Percentiles rank a stretch among this genome's conserved stretches.
phyloP scores from a whole-genome alignment of 2,888 invertebrate species.

The Diaprepes abbreviatus region DNA sequence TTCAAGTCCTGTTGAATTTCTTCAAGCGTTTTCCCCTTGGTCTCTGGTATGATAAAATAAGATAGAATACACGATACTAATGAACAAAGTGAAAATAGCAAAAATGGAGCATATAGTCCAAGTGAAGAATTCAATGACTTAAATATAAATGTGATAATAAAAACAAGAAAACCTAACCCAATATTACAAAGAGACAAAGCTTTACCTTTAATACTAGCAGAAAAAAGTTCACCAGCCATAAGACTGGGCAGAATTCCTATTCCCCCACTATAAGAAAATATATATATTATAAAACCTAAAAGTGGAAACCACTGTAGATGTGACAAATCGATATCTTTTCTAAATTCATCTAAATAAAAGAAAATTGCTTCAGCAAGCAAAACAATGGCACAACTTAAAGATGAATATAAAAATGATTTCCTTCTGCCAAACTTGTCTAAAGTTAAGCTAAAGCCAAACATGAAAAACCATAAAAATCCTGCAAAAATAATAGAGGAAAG shows the following conservation, averaged over 20 bases:
- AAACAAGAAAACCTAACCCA: slow-evolving; percentile 53
- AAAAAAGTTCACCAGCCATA: slow-evolving; percentile 59
- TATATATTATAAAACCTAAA: slow-evolving; percentile 57
- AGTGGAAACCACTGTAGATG: slow-evolving; percentile 59
- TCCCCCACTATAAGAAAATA: slow-evolving; percentile 55
- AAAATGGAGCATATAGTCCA: slow-evolving; percentile 60
- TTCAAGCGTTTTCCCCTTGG: slow-evolving; percentile 63
- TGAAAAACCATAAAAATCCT: slow-evolving; percentile 50
- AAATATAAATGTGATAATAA: slow-evolving; percentile 58
- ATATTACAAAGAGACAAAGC: slow-evolving; percentile 57
- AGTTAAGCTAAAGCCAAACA: slow-evolving; percentile 51
- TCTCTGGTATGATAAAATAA: slow-evolving; percentile 61
- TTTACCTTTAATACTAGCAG: slow-evolving; percentile 60
- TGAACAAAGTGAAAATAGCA: slow-evolving; percentile 57
- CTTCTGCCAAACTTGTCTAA: slow-evolving; percentile 55
- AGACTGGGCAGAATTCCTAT: slow-evolving; percentile 58
- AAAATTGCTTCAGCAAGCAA: slow-evolving; percentile 53
- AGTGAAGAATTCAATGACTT: slow-evolving; percentile 56
- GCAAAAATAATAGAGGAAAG: slow-evolving; percentile 54
- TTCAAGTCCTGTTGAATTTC: slow-evolving; percentile 62
- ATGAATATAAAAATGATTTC: slow-evolving; percentile 54
- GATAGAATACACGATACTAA: slow-evolving; percentile 56
- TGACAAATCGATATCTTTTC: slow-evolving; percentile 51
- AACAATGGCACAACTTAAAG: slow-evolving; percentile 52
- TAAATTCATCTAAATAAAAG: slow-evolving; percentile 52